Evolutionary conservation across 2,113 vertebrate genomes (phyloP).

Genomic region (Natator depressus): DNA sequence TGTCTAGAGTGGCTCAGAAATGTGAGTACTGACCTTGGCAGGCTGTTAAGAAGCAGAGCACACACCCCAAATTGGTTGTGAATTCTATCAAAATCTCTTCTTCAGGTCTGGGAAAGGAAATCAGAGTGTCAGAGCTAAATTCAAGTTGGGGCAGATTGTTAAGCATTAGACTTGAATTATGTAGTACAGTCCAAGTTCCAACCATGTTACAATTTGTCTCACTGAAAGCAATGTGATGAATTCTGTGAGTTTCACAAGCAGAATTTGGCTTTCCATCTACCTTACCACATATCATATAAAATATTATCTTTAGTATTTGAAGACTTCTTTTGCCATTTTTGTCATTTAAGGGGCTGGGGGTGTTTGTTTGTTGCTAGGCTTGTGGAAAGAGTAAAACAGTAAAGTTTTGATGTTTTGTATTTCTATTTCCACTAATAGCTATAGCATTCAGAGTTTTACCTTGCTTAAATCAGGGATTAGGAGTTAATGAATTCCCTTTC

Average conservation of each 20-base stretch:
- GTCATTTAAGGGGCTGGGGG: neutral
- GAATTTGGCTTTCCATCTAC: neutral
- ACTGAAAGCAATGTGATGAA: neutral
- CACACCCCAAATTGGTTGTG: no score
- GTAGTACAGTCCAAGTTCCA: neutral
- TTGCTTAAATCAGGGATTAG: neutral
- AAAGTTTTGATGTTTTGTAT: neutral
- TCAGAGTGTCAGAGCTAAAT: neutral
- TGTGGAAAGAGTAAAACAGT: neutral
- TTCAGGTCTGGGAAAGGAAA: neutral
- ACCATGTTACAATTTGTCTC: constrained; percentile 4
- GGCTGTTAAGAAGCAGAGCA: no score
- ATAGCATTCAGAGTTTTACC: neutral
- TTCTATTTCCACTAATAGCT: neutral
- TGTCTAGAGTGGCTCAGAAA: no score
- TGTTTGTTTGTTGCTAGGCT: neutral
- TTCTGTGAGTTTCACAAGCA: neutral
- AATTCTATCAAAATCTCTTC: no score
- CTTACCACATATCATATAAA: neutral
- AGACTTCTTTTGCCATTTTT: neutral
- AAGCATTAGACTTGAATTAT: neutral
- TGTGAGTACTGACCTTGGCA: no score
- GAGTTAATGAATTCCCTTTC: neutral
- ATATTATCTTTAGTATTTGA: neutral
- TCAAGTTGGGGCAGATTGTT: no score